phyloP scores from a whole-genome alignment of 2,113 vertebrate genomes.

The Platichthys stellatus region DNA sequence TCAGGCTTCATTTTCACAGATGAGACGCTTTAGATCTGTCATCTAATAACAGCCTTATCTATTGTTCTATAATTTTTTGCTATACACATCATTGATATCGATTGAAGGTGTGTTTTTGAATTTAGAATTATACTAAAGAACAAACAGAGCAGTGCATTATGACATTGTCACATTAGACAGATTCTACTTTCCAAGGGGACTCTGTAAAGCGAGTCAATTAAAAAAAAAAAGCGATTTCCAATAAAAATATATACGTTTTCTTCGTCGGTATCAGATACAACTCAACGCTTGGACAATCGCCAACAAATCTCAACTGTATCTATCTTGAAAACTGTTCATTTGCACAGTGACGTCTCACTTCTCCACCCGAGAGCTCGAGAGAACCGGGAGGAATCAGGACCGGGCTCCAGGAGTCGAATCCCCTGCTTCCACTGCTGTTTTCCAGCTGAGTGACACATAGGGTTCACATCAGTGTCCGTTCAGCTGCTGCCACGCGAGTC shows the following conservation, averaged over 20 bases:
- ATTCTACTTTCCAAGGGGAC: not conserved
- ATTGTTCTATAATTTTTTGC: too few species aligned
- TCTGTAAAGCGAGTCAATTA: not conserved
- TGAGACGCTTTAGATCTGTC: not conserved
- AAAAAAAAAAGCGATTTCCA: not conserved
- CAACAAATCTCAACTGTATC: not conserved
- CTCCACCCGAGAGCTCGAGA: not conserved
- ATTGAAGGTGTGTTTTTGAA: not conserved
- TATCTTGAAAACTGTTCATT: conserved; percentile 9
- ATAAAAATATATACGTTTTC: not conserved
- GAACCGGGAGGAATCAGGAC: not conserved
- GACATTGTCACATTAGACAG: not conserved
- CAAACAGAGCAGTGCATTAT: not conserved
- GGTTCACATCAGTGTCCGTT: conserved; percentile 20
- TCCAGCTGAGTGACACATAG: conserved; percentile 3
- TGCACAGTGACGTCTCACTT: conserved; percentile 11
- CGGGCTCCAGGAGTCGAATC: not conserved
- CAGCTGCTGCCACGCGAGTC: not conserved
- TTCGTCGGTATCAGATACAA: not conserved
- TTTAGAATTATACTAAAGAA: conserved; percentile 9
- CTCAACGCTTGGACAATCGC: not conserved
- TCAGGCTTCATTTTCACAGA: conserved; percentile 1
- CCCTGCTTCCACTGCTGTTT: conserved; percentile 1
- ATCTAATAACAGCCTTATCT: too few species aligned
- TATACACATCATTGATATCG: conserved; percentile 9